Base-by-base conservation (phyloP, 2,113 vertebrate species). In the Notarius quadriscutis region DNA sequence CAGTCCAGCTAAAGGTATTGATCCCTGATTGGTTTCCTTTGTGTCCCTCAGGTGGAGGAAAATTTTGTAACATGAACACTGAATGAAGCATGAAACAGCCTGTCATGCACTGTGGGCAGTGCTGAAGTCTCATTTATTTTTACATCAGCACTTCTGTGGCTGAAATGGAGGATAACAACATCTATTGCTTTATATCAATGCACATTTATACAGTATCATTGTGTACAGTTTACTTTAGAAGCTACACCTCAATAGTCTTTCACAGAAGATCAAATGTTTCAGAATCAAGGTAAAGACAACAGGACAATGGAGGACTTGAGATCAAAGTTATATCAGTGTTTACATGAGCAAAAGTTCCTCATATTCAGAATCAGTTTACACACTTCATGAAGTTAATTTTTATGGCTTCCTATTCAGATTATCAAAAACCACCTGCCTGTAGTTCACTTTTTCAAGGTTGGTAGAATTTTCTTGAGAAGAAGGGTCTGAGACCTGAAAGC, bases 111-210 rank as follows among this genome's bases (percentile, higher is more conserved):
- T 27, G 87, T 79, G 65, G 62, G 81, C 77, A 25, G 72, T 30
- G 55, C 72, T 50, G 88, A 87, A 83, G 80, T 71, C 72, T 74
- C 65, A 63, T 84, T 89, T 88, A 88, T 88, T 89, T 89, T 90
- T 90, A 90, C 83, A 87, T 63, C 6, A 58, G 53, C 22, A 14
- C 17, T 27, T 62, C 82, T 48, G 18, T 30, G 57, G 69, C 50
- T 25, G 22, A 10, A 30, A 51, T 53, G 22, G 74, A 53, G 74
- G 53, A 48, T 74, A 20, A 41, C 18, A 51, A n/a, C 9, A 14
- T 77, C 7, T 77, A 53, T 77, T n/a, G 50, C 50, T 53, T n/a
- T 53, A n/a, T n/a, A 14, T 53, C 74, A n/a, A 7, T 18, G 30
- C 34, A 74, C 2, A 20, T 74, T 41, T 17, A 41, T 34, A 17